Conservation (phyloP, 1,140 invertebrate species). For the Drosophila kikkawai region DNA sequence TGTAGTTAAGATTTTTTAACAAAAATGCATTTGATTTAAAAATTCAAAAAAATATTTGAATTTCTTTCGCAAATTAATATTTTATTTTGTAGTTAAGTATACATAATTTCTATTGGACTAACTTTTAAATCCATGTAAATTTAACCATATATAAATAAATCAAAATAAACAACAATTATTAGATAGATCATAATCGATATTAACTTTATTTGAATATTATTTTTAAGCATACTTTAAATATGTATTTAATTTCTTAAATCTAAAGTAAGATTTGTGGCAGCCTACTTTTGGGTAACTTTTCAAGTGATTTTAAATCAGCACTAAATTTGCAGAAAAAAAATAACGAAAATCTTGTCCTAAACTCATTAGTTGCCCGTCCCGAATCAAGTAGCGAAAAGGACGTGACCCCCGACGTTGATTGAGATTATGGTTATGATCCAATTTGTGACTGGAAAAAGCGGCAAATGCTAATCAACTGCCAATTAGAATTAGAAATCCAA, state of each 20-base stretch:
- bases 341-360: background rate
- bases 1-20: background rate
- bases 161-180: too few relatives aligned
- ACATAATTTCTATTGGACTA: background rate
- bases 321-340: too few relatives aligned
- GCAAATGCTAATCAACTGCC: slow-evolving; percentile 41
- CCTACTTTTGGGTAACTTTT: background rate
- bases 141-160: too few relatives aligned
- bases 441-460: slow-evolving; percentile 31
- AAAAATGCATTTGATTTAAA: background rate
- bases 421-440: slow-evolving; percentile 54
- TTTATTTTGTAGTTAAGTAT: background rate
- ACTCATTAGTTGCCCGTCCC: slow-evolving; percentile 31
- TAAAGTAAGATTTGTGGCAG: too few relatives aligned
- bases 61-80: background rate
- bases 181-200: background rate
- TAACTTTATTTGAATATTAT: background rate
- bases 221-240: background rate
- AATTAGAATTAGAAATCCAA: slow-evolving; percentile 27
- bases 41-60: background rate
- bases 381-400: slow-evolving; percentile 22
- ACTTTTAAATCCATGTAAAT: background rate
- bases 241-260: background rate
- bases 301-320: background rate
- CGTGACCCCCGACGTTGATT: slow-evolving; percentile 45